Evolutionary conservation across 2,888 invertebrate species (phyloP), one percentile per base, ranked within the genome.

Genomic region (Arge pagana): DNA sequence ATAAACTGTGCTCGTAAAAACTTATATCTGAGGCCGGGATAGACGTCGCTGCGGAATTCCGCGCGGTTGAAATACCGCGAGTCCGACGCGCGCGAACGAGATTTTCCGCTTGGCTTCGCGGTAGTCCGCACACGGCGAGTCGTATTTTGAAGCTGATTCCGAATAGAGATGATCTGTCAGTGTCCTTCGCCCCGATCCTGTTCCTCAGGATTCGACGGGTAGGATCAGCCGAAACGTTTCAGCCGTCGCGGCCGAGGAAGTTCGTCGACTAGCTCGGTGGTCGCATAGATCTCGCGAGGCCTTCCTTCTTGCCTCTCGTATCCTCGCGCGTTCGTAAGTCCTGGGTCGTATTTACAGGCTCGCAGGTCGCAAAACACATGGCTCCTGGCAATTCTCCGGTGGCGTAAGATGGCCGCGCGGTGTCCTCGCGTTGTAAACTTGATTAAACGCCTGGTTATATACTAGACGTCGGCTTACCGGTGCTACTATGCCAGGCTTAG

Each of bases 361-460:
- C 26, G 21, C 31, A 40, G 50, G 40, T 43, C 35, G 23, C 50
- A 43, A 51, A 51, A 51, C 28, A 51, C 24, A 51, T 10, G 18
- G 19, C 8, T n/a, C 11, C 11, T 13, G 33, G 45, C 33, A 45
- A 45, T 45, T 45, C 33, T 26, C 28, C 19, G 42, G 33, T 23
- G 26, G 33, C 4, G 16, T 33, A 19, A 43, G 50, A 19, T 19
- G 35, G 33, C 35, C 33, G 18, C 41, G 43, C 33, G 43, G 33
- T 36, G 43, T 19, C 50, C 43, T 42, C 33, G 19, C 19, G 50
- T 36, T 24, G 41, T 42, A 51, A 51, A 51, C 50, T 51, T 43
- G 50, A 51, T 51, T 51, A 51, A 51, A 51, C 21, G 43, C 50
- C 23, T 26, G 26, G 35, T 18, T 39, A 50, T 33, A 30, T 39